Conservation (phyloP, 2,113 vertebrate species). For the Zosterops lateralis region DNA sequence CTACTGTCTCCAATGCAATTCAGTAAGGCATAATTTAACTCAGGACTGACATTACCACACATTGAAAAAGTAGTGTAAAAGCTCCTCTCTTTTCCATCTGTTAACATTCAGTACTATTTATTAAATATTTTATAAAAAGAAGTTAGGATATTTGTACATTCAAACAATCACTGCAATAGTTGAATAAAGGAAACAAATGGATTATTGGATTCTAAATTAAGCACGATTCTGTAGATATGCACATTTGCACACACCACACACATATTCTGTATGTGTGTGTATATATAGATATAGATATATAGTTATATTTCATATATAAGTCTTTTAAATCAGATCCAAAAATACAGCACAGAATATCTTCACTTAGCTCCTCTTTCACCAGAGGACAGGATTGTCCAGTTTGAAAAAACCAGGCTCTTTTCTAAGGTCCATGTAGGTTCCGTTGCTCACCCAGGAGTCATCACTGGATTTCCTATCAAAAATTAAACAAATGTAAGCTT, state of each 20-base stretch:
- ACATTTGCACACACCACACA: background rate
- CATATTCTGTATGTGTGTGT: background rate
- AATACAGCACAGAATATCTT: background rate
- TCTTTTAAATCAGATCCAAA: constrained; percentile 24
- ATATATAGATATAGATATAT: background rate
- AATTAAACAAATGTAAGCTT: constrained; percentile 5
- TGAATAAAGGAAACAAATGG: constrained; percentile 51
- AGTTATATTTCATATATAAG: background rate
- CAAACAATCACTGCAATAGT: constrained; percentile 61
- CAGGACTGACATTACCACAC: constrained; percentile 45
- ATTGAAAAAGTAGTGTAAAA: constrained; percentile 76
- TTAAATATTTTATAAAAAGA: constrained; percentile 76
- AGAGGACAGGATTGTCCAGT: constrained; percentile 85
- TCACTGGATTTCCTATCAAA: constrained; percentile 84
- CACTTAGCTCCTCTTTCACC: constrained; percentile 77
- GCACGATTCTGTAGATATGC: constrained; percentile 39
- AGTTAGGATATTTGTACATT: constrained; percentile 68
- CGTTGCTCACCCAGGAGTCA: constrained; percentile 92
- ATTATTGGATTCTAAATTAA: constrained; percentile 58
- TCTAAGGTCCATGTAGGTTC: constrained; percentile 90
- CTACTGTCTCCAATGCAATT: constrained; percentile 29
- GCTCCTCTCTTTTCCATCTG: constrained; percentile 57
- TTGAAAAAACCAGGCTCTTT: constrained; percentile 87
- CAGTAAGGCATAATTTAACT: constrained; percentile 74
- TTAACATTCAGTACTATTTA: constrained; percentile 70